Conservation (phyloP, 2,888 invertebrate species). For the Zele albiditarsus region DNA sequence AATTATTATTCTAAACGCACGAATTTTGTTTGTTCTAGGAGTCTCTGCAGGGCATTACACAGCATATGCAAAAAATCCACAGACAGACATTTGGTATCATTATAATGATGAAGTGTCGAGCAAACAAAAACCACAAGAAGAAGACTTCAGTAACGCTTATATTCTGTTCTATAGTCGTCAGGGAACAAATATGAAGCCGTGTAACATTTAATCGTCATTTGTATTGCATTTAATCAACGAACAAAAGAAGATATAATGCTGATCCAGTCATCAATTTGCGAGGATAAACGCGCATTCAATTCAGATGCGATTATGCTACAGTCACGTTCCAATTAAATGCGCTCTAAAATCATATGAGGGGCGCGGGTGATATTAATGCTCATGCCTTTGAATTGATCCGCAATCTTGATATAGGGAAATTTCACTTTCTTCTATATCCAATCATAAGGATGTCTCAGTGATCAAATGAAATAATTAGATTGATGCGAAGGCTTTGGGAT, state of each 20-base stretch:
- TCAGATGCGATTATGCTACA: not conserved
- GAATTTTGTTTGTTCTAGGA: conserved; percentile 66
- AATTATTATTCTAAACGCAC: too few species aligned
- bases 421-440: not conserved
- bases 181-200: conserved; percentile 72
- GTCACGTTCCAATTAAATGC: not conserved
- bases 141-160: conserved; percentile 78
- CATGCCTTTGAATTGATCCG: not conserved
- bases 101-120: conserved; percentile 77
- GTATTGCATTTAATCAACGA: conserved; percentile 16
- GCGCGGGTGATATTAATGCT: not conserved
- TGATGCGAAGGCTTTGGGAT: conserved; percentile 3
- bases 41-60: conserved; percentile 79
- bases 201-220: conserved; percentile 66
- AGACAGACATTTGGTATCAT: conserved; percentile 76
- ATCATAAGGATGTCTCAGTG: conserved; percentile 3
- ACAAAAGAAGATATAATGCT: not conserved
- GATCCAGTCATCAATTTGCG: not conserved
- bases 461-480: conserved; percentile 1
- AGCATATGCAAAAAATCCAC: conserved; percentile 77
- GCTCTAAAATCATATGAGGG: not conserved
- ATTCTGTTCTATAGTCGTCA: conserved; percentile 78
- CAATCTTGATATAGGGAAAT: conserved; percentile 5
- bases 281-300: not conserved
- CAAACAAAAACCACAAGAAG: conserved; percentile 75